Evolutionary conservation across 1,140 invertebrate species (phyloP).

Genomic region (Coboldia fuscipes): DNA sequence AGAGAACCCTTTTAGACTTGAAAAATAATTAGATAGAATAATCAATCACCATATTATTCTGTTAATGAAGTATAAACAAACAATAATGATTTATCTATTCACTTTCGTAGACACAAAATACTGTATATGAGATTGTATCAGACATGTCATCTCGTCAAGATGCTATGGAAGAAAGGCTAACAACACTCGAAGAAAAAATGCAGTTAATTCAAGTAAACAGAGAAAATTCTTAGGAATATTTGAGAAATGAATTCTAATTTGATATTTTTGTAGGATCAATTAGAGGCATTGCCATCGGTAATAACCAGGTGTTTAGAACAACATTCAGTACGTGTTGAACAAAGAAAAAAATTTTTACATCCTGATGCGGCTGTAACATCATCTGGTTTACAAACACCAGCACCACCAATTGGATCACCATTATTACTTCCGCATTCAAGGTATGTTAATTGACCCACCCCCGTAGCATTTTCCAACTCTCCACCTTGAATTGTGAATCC

Average conservation of each 20-base stretch:
- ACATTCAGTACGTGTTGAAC: conserved; percentile 42
- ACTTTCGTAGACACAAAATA: conserved; percentile 78
- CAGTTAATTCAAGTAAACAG: conserved; percentile 38
- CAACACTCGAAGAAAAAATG: conserved; percentile 72
- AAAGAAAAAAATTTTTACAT: conserved; percentile 61
- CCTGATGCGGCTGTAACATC: conserved; percentile 51
- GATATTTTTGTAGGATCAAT: not conserved
- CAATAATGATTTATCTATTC: too few species aligned
- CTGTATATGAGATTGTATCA: conserved; percentile 89
- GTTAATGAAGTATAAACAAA: too few species aligned
- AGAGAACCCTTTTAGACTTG: too few species aligned
- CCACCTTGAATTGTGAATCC: conserved; percentile 6
- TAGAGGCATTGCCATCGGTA: conserved; percentile 65
- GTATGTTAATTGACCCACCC: conserved; percentile 8
- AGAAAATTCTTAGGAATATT: not conserved
- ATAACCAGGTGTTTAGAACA: conserved; percentile 50
- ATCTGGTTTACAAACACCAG: conserved; percentile 20
- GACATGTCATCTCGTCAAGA: conserved; percentile 87
- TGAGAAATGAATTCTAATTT: conserved; percentile 32
- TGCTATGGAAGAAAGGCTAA: conserved; percentile 67
- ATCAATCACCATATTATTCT: too few species aligned
- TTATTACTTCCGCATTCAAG: conserved; percentile 22
- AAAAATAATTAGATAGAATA: too few species aligned
- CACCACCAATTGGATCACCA: conserved; percentile 15
- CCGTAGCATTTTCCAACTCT: conserved; percentile 10